These are phyloP conservation scores for Chaetophractus vellerosus DNA, from an alignment of 2,797 vertebrate genomes.

Conservation along the genomic window DNA sequence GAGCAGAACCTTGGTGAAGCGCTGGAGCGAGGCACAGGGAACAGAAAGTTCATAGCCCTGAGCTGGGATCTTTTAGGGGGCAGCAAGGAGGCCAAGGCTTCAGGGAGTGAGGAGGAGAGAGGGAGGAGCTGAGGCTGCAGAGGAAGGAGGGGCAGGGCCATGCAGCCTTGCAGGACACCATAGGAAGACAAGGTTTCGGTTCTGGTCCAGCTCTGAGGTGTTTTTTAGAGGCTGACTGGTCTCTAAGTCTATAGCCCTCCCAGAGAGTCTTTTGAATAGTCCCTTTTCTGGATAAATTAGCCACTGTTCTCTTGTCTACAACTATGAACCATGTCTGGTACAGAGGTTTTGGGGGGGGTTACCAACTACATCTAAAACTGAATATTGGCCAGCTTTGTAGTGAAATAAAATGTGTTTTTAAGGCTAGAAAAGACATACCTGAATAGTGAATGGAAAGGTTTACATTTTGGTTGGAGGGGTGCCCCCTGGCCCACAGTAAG, in stretches of 20 bases:
- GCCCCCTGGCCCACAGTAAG: not conserved
- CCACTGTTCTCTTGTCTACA: not conserved
- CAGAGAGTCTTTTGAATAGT: not conserved
- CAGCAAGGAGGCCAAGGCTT: not conserved
- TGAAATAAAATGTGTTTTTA: conserved; percentile 34
- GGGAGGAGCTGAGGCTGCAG: not conserved
- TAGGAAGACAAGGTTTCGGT: not conserved
- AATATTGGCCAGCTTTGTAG: not conserved
- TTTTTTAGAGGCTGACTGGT: not conserved
- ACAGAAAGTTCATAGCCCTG: not conserved
- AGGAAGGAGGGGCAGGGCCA: too few species aligned
- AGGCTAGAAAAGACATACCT: not conserved
- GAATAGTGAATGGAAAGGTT: not conserved
- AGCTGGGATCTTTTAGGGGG: not conserved
- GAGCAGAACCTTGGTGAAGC: not conserved
- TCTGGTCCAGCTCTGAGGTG: not conserved
- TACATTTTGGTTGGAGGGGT: not conserved
- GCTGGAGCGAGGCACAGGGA: not conserved
- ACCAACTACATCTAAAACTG: not conserved
- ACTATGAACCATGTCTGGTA: not conserved
- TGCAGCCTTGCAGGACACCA: not conserved
- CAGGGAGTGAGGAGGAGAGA: not conserved
- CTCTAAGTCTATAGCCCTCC: not conserved
- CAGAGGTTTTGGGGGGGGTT: not conserved
- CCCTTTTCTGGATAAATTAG: not conserved